Evolutionary conservation across 2,888 invertebrate genomes (phyloP), one percentile per base, ranked within the genome.

Genomic region (Drosophila fungiperda): DNA sequence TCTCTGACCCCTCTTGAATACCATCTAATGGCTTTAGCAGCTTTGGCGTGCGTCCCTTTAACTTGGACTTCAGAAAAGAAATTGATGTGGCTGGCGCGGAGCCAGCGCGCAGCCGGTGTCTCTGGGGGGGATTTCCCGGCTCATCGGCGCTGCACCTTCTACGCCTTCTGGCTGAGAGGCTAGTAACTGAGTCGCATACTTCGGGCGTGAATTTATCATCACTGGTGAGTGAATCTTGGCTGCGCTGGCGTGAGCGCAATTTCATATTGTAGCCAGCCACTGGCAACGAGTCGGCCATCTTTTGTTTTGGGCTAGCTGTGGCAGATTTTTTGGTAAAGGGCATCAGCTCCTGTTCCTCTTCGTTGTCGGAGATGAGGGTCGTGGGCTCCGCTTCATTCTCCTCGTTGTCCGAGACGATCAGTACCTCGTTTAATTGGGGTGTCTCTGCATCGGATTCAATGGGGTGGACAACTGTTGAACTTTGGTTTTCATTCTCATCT

Each of bases 81-180:
- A 15, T 50, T 2, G 58, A 55, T n/a, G 59, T 54, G 0, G 59
- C 33, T 7, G 80, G 80, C 68, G 70, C 15, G 17, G 78, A 78
- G 8, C 65, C 49, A 9, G 54, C 59, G 15, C 78, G 80, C 7
- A 40, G 1, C 0, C 29, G 4, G 11, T 66, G 77, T 20, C 36
- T 45, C 1, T 26, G 12, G 7, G 11, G 0, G 20, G n/a, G 4
- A 17, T 26, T 54, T n/a, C 0, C 0, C 0, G n/a, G 8, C 2
- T 54, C 42, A 12, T 69, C 54, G 3, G 32, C 49, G 45, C 66
- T 55, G 0, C 45, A 50, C 29, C 58, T 20, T 1, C 68, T 36
- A 26, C 15, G 26, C 32, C 45, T n/a, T 11, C 2, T 8, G 1
- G 29, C 20, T 8, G 45, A 2, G 3, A 35, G 36, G 3, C 17